Conservation (phyloP, 2,797 vertebrate species). For the Anableps anableps region DNA sequence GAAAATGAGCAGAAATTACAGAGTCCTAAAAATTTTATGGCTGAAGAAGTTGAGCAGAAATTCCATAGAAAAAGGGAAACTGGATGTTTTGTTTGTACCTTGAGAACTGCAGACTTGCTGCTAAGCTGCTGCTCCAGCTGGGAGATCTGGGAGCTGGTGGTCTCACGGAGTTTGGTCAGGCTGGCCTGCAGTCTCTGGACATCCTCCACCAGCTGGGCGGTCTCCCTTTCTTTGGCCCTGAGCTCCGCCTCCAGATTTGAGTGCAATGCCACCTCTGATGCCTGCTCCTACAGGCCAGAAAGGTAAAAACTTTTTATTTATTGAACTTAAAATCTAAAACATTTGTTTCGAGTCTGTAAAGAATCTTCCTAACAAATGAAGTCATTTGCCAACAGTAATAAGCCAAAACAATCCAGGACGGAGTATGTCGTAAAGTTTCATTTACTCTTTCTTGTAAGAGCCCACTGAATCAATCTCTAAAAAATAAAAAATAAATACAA, state of each 20-base stretch:
- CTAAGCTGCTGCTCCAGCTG: constrained; percentile 96
- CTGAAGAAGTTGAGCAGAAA: neutral
- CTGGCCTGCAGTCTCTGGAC: constrained; percentile 98
- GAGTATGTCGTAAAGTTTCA: neutral
- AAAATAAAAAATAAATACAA: neutral
- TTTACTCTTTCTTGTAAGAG: neutral
- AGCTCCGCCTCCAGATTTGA: constrained; percentile 94
- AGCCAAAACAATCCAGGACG: neutral
- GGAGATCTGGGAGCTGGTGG: constrained; percentile 91
- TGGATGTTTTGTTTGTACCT: constrained; percentile 76
- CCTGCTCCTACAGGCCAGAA: constrained; percentile 83
- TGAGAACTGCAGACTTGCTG: constrained; percentile 90
- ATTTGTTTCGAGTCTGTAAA: neutral
- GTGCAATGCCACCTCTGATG: constrained; percentile 86
- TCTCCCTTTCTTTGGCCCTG: constrained; percentile 95
- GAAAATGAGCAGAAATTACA: neutral
- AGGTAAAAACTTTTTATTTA: neutral
- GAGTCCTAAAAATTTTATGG: neutral
- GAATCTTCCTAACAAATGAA: neutral
- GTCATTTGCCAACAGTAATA: neutral
- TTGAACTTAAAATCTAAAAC: neutral
- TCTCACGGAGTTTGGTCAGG: constrained; percentile 95
- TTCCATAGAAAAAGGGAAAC: neutral
- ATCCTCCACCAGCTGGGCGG: constrained; percentile 94
- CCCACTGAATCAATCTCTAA: neutral